These are phyloP conservation scores for Psittacula echo DNA, from an alignment of 2,797 vertebrate genomes.

Conservation along the genomic window DNA sequence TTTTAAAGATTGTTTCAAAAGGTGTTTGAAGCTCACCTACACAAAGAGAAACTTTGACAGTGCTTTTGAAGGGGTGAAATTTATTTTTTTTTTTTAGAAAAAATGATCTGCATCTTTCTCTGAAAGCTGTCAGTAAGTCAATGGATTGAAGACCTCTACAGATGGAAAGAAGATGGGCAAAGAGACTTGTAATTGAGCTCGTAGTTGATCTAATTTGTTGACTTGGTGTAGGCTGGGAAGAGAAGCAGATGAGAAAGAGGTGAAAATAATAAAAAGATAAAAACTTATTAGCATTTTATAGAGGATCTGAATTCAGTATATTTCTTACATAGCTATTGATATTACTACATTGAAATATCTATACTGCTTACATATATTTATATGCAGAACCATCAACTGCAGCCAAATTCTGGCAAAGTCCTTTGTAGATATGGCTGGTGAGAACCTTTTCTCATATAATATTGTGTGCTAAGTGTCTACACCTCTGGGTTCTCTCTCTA, in stretches of 20 bases:
- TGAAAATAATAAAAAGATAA: not conserved
- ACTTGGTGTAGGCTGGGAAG: not conserved
- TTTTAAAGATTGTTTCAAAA: not conserved
- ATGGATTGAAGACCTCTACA: not conserved
- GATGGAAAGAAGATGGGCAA: not conserved
- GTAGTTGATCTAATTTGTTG: not conserved
- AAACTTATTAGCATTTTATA: not conserved
- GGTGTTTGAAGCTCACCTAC: not conserved
- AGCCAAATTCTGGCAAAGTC: not conserved
- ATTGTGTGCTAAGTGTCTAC: not conserved
- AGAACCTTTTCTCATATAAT: not conserved
- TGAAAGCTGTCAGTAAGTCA: not conserved
- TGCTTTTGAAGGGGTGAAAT: not conserved
- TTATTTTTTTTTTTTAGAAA: not conserved
- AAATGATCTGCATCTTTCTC: not conserved
- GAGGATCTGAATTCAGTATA: not conserved
- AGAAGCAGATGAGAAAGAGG: not conserved
- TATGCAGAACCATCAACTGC: not conserved
- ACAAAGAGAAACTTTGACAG: not conserved
- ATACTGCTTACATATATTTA: not conserved
- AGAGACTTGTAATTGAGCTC: not conserved
- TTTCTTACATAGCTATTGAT: not conserved
- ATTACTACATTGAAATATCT: not conserved
- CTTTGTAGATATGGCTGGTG: not conserved
- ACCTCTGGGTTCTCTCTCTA: not conserved